Percentiles rank a stretch among this genome's conserved stretches.
Conservation (phyloP, 2,113 vertebrate species). For the Aegotheles bennettii region DNA sequence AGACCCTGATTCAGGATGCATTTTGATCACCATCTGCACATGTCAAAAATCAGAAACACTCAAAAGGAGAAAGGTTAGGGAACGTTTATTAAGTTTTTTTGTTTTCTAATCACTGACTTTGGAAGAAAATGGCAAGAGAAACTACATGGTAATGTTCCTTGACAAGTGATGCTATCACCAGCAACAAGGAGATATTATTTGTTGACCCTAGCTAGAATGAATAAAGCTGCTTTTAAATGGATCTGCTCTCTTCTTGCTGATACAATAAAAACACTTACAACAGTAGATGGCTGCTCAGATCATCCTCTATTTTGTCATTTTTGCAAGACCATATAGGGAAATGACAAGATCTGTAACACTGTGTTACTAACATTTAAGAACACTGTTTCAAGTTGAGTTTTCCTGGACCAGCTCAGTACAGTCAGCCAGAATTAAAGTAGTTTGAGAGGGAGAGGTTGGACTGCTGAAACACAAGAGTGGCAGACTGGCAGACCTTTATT, state of each 20-base stretch:
- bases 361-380: background rate
- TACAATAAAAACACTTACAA: background rate
- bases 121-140: background rate
- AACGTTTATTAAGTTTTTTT: background rate
- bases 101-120: background rate
- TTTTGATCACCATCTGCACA: background rate
- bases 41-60: background rate
- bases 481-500: background rate
- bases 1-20: background rate
- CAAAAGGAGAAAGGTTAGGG: background rate
- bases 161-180: background rate
- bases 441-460: background rate
- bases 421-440: background rate
- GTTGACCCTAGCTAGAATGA: background rate
- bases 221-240: background rate
- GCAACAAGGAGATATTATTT: background rate
- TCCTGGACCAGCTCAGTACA: background rate
- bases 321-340: background rate
- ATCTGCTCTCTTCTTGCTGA: background rate
- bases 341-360: fast-evolving
- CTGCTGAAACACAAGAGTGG: background rate
- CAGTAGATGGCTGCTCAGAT: background rate
- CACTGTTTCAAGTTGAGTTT: background rate
- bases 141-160: background rate
- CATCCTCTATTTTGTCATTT: background rate